Evolutionary conservation across 2,113 vertebrate species (phyloP).

Genomic region (Zosterops lateralis): DNA sequence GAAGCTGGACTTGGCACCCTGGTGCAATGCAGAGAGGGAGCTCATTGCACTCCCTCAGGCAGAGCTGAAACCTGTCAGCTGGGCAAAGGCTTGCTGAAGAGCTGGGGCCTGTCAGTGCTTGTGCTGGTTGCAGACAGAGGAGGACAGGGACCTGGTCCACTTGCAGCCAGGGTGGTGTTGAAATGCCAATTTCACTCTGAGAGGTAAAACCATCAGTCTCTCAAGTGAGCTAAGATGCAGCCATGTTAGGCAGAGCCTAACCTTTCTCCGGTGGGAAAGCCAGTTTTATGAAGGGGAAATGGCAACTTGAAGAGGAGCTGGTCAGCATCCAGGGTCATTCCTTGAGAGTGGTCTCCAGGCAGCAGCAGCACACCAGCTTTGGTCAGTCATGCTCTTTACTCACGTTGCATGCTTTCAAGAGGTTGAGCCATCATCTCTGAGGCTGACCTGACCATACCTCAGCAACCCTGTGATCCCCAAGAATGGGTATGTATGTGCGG

Average conservation of each 20-base stretch:
- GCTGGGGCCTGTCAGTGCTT: not conserved
- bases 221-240: not conserved
- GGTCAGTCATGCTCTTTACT: not conserved
- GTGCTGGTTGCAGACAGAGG: not conserved
- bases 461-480: not conserved
- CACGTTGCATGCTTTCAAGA: not conserved
- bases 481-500: not conserved
- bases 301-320: not conserved
- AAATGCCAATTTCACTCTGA: not conserved
- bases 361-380: not conserved
- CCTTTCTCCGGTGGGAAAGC: not conserved
- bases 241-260: not conserved
- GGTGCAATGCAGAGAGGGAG: not conserved
- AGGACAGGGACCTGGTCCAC: not conserved
- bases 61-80: not conserved
- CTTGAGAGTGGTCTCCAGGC: accelerated
- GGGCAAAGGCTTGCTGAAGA: not conserved
- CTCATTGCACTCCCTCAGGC: not conserved
- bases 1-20: not conserved
- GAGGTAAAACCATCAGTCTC: not conserved
- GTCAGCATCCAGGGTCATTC: not conserved
- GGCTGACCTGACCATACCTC: not conserved
- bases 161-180: not conserved
- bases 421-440: not conserved
- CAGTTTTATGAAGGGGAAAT: not conserved